Percentiles rank a stretch among this genome's conserved stretches.
These are phyloP conservation scores for Cyprinodon tularosa DNA, from an alignment of 2,113 vertebrate genomes.

Conservation along the genomic window DNA sequence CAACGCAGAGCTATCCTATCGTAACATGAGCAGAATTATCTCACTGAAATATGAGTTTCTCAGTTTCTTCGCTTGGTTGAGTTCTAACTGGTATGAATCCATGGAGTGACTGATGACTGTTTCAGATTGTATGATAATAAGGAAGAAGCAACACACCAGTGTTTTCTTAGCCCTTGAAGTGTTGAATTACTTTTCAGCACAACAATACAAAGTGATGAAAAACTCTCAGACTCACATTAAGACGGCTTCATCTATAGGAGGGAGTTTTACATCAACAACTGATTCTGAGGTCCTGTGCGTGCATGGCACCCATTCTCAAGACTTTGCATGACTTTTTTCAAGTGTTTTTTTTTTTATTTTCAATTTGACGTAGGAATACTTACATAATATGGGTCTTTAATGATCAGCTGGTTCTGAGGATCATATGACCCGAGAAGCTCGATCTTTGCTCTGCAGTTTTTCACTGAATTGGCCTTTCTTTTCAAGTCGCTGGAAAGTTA, in stretches of 20 bases:
- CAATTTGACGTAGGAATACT: constrained; percentile 54
- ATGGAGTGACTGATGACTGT: neutral
- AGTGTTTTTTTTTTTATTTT: neutral
- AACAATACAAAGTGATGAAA: neutral
- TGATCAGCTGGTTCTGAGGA: constrained; percentile 87
- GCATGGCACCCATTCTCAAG: too few species aligned
- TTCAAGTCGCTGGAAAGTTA: constrained; percentile 86
- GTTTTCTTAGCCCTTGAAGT: too few species aligned
- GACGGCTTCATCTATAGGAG: neutral
- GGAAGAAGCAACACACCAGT: neutral
- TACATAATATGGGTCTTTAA: constrained; percentile 91
- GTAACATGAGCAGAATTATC: neutral
- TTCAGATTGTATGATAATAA: neutral
- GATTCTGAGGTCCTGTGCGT: too few species aligned
- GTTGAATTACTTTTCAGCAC: neutral
- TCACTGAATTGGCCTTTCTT: constrained; percentile 83
- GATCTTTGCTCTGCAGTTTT: constrained; percentile 83
- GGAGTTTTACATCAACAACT: too few species aligned
- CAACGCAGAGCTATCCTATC: neutral
- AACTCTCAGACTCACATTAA: neutral
- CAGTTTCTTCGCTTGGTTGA: neutral
- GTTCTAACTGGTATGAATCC: neutral
- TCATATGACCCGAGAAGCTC: constrained; percentile 89
- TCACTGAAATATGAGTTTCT: neutral
- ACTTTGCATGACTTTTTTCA: too few species aligned